Evolutionary conservation across 2,888 invertebrate species (phyloP).

Genomic region (Lacanobia wlatinum): DNA sequence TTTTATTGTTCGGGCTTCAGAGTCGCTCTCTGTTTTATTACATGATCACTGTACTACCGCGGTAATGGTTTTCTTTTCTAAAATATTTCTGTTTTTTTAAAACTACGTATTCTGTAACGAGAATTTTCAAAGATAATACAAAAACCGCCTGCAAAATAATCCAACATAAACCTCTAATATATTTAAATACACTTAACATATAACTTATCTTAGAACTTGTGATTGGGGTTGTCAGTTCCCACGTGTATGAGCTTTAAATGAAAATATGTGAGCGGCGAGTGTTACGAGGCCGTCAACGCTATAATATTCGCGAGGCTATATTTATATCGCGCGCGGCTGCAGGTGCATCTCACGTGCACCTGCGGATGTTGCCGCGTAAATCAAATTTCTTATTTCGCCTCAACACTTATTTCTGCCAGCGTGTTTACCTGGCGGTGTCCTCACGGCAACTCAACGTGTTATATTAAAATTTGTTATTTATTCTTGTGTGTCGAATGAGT

Average conservation of each 20-base stretch:
- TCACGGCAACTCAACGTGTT: slow-evolving; percentile 27
- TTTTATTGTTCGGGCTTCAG: slow-evolving; percentile 75
- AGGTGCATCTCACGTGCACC: slow-evolving; percentile 82
- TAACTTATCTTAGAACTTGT: slow-evolving; percentile 63
- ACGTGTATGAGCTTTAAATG: slow-evolving; percentile 75
- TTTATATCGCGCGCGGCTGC: slow-evolving; percentile 66
- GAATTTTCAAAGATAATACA: not conserved
- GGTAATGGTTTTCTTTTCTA: slow-evolving; percentile 31
- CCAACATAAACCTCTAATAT: not conserved
- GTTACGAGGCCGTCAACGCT: slow-evolving; percentile 74
- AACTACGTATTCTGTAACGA: not conserved
- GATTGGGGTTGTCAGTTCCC: slow-evolving; percentile 65
- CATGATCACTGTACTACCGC: slow-evolving; percentile 51
- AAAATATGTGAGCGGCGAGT: slow-evolving; percentile 72
- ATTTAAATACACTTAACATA: slow-evolving; percentile 2
- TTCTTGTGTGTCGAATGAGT: slow-evolving; percentile 4
- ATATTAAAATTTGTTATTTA: slow-evolving; percentile 40
- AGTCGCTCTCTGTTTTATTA: slow-evolving; percentile 75
- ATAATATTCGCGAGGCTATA: slow-evolving; percentile 73
- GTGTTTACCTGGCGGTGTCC: slow-evolving; percentile 60
- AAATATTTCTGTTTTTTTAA: slow-evolving; percentile 7
- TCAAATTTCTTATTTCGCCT: slow-evolving; percentile 86
- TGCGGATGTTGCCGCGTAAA: slow-evolving; percentile 87
- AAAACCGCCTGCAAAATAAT: not conserved
- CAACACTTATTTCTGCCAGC: slow-evolving; percentile 77